phyloP scores from a whole-genome alignment of 2,113 vertebrate genomes.

The Silurus meridionalis region DNA sequence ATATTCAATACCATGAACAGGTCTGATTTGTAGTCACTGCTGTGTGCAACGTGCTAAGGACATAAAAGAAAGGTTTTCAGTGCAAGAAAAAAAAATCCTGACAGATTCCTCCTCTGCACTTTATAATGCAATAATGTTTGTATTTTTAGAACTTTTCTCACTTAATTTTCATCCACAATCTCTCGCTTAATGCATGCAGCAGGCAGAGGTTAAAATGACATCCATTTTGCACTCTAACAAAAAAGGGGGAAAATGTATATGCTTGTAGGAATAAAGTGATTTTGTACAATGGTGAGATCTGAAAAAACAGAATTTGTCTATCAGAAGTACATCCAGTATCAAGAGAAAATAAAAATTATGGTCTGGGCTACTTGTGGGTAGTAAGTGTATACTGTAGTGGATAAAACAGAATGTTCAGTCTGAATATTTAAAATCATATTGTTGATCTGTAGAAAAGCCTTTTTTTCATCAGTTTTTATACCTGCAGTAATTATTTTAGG shows the following conservation, averaged over 20 bases:
- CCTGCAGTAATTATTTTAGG: neutral
- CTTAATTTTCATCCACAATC: conserved; percentile 9
- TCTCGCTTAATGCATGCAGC: conserved; percentile 41
- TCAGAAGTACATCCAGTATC: neutral
- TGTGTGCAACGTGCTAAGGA: conserved; percentile 38
- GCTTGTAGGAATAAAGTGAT: conserved; percentile 12
- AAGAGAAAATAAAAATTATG: neutral
- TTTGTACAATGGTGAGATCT: conserved; percentile 20
- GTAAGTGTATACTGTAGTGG: neutral
- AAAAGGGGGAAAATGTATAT: conserved; percentile 17
- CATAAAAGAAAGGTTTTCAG: conserved; percentile 35
- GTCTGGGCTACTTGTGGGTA: neutral
- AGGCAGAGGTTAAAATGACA: conserved; percentile 29
- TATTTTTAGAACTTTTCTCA: conserved; percentile 43
- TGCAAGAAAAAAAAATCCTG: conserved; percentile 28
- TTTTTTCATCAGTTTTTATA: neutral
- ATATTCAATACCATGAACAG: conserved; percentile 7
- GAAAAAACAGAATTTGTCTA: neutral
- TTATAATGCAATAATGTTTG: conserved; percentile 49
- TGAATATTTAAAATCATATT: neutral
- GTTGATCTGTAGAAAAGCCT: neutral
- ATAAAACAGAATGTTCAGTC: neutral
- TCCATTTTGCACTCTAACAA: conserved; percentile 40
- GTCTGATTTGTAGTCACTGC: conserved; percentile 43
- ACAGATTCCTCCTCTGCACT: conserved; percentile 25